Evolutionary conservation across 1,140 invertebrate genomes (phyloP).

Genomic region (Saccostrea glomerata): DNA sequence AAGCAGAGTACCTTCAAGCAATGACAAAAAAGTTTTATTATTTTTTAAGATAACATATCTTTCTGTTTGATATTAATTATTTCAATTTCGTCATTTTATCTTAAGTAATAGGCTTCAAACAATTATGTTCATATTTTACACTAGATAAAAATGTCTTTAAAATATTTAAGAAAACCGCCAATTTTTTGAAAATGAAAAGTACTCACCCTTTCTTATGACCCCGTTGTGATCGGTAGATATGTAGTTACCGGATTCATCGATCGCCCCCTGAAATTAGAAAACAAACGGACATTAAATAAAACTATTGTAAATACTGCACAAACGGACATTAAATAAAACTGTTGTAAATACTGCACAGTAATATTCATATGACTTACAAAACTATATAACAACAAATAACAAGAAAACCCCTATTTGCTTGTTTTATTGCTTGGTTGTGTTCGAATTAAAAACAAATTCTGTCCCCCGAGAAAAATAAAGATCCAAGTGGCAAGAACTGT

Average conservation of each 20-base stretch:
- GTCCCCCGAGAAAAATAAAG: slow-evolving; percentile 5
- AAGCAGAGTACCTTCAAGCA: background rate
- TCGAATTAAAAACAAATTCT: background rate
- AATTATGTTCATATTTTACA: too few species aligned
- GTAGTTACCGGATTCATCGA: slow-evolving; percentile 62
- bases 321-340: background rate
- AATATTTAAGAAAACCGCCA: background rate
- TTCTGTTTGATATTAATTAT: too few species aligned
- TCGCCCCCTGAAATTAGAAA: slow-evolving; percentile 60
- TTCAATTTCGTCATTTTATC: too few species aligned
- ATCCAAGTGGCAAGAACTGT: slow-evolving; percentile 16
- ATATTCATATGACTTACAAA: background rate
- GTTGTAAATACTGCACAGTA: slow-evolving; percentile 22
- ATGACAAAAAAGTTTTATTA: background rate
- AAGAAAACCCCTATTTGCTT: background rate
- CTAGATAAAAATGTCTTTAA: background rate
- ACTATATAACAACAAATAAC: background rate
- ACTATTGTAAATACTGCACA: slow-evolving; percentile 1
- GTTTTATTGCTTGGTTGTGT: slow-evolving; percentile 2
- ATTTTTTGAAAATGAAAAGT: background rate
- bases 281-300: slow-evolving; percentile 22
- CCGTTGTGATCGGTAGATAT: slow-evolving; percentile 60
- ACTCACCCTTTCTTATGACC: slow-evolving; percentile 67
- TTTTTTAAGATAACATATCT: too few species aligned
- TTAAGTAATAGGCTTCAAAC: too few species aligned